phyloP scores from a whole-genome alignment of 2,888 invertebrate species.

The Noctua janthe region DNA sequence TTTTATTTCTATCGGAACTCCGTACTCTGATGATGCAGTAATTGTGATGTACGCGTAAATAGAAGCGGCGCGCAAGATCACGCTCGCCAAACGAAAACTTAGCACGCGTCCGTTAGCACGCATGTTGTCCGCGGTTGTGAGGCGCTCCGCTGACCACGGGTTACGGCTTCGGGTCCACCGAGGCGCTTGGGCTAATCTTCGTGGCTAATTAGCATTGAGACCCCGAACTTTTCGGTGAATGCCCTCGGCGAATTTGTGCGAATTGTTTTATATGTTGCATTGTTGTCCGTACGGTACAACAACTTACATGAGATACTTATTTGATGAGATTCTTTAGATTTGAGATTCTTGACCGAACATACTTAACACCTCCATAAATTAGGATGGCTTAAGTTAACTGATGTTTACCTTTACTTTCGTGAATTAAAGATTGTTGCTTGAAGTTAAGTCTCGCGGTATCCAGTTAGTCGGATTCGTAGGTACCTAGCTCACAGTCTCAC shows the following conservation, averaged over 20 bases:
- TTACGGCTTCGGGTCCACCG: conserved; percentile 61
- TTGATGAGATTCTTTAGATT: conserved; percentile 40
- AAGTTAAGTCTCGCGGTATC: neutral
- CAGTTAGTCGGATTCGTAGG: neutral
- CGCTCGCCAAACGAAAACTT: conserved; percentile 57
- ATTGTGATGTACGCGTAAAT: conserved; percentile 70
- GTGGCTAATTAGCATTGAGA: conserved; percentile 83
- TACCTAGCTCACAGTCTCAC: neutral
- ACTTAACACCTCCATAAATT: conserved; percentile 26
- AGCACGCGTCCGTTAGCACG: conserved; percentile 79
- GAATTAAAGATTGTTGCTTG: neutral
- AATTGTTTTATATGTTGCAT: conserved; percentile 67
- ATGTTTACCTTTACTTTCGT: conserved; percentile 1
- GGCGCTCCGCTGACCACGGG: conserved; percentile 79
- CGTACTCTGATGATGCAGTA: conserved; percentile 75
- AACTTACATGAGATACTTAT: conserved; percentile 3
- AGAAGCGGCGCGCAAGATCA: conserved; percentile 66
- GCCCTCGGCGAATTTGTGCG: conserved; percentile 79
- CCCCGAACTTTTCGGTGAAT: conserved; percentile 85
- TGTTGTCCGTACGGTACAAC: conserved; percentile 55
- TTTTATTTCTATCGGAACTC: conserved; percentile 86
- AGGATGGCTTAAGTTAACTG: neutral
- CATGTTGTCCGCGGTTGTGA: conserved; percentile 85
- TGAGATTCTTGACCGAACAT: conserved; percentile 37
- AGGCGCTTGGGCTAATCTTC: conserved; percentile 81